Evolutionary conservation across 2,888 invertebrate species (phyloP).

Genomic region (Perdita meconis): DNA sequence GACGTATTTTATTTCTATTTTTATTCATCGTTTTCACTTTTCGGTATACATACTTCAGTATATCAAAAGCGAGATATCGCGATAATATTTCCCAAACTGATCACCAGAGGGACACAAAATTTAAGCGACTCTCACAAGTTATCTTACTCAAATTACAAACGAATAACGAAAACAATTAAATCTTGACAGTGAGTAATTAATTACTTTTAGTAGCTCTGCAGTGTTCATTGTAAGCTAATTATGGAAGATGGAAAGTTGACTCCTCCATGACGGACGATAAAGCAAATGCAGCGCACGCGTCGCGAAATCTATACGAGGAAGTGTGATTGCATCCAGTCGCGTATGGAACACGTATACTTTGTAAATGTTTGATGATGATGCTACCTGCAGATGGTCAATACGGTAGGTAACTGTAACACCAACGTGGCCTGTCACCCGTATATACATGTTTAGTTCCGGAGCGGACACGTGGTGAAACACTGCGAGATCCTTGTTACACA

Average conservation of each 20-base stretch:
- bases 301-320: not conserved
- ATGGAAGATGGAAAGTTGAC: not conserved
- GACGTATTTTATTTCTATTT: not conserved
- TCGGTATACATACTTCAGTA: not conserved
- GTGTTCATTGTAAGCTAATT: too few relatives aligned
- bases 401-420: slow-evolving; percentile 75
- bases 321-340: slow-evolving; percentile 72
- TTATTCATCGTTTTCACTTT: not conserved
- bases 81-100: not conserved
- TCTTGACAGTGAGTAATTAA: not conserved
- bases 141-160: not conserved
- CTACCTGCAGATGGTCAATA: slow-evolving; percentile 67
- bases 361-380: slow-evolving; percentile 76
- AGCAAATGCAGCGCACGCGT: not conserved
- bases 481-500: not conserved
- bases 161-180: not conserved
- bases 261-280: not conserved
- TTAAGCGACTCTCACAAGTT: not conserved
- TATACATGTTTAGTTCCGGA: slow-evolving; percentile 62
- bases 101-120: not conserved
- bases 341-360: slow-evolving; percentile 79
- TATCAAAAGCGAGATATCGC: not conserved
- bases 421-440: slow-evolving; percentile 72
- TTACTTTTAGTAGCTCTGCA: not conserved
- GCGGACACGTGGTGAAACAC: slow-evolving; percentile 71